A percentile compares a stretch with the other conserved stretches of the same genome.
Evolutionary conservation across 2,888 invertebrate genomes (phyloP).

Genomic region (Orthosia gothica): DNA sequence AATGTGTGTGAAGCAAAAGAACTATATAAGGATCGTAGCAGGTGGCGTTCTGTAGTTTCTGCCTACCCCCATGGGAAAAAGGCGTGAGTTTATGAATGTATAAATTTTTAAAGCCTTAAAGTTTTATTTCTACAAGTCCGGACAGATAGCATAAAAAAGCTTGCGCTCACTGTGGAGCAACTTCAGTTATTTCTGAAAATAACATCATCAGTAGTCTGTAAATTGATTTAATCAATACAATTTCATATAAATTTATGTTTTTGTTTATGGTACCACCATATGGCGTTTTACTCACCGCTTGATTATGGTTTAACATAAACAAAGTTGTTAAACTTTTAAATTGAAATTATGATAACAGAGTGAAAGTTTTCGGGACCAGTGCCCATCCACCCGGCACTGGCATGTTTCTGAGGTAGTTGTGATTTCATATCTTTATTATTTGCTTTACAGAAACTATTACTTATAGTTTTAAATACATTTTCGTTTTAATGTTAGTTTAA

Average conservation of each 20-base stretch:
- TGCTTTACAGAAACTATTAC: constrained; percentile 28
- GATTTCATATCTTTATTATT: constrained; percentile 59
- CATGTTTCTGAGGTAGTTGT: constrained; percentile 54
- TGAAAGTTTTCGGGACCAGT: constrained; percentile 75
- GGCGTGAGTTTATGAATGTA: no score
- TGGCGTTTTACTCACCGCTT: constrained; percentile 66
- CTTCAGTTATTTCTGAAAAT: background rate
- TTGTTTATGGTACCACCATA: constrained; percentile 50
- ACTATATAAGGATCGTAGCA: no score
- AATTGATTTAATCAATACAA: background rate
- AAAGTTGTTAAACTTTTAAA: constrained; percentile 81
- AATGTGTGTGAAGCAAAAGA: no score
- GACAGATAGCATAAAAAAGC: no score
- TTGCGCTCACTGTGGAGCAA: no score
- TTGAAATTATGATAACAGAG: constrained; percentile 82
- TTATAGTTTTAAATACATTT: constrained; percentile 2
- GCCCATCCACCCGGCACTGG: constrained; percentile 54
- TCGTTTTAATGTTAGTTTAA: no score
- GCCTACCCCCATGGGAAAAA: no score
- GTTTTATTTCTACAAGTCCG: no score
- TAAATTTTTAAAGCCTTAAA: no score
- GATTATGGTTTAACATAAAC: constrained; percentile 74
- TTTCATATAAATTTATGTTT: constrained; percentile 33
- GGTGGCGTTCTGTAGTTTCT: no score
- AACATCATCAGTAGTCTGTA: background rate